phyloP scores from a whole-genome alignment of 35 echinoderm and acorn worm species.

The Eucidaris tribuloides region DNA sequence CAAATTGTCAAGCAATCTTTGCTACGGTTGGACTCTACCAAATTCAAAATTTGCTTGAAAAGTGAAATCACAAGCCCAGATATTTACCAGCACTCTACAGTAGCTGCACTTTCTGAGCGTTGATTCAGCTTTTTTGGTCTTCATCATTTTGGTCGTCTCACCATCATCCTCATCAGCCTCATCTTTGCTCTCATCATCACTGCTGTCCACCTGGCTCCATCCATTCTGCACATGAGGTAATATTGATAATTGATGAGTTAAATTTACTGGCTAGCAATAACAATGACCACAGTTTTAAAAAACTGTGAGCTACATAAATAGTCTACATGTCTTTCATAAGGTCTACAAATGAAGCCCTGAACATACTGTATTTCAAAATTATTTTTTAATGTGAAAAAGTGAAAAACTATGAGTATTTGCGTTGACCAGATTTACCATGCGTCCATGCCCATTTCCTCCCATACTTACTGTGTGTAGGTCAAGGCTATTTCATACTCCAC shows the following conservation, averaged over 20 bases:
- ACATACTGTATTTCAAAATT: neutral
- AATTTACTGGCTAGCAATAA: neutral
- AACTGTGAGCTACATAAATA: neutral
- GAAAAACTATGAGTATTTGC: too few relatives aligned
- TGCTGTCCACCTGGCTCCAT: conserved; percentile 3
- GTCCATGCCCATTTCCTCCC: too few relatives aligned
- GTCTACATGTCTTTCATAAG: neutral
- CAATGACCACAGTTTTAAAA: neutral
- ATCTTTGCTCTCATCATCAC: neutral
- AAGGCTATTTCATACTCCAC: too few relatives aligned
- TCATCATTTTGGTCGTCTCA: conserved; percentile 24
- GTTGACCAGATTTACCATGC: too few relatives aligned
- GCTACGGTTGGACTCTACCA: neutral
- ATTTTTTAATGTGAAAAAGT: too few relatives aligned
- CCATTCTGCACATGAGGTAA: neutral
- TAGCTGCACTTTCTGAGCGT: conserved; percentile 16
- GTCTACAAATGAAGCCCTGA: neutral
- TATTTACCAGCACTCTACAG: conserved; percentile 16
- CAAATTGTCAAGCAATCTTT: too few relatives aligned
- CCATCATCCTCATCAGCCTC: conserved; percentile 27
- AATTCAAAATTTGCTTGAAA: neutral
- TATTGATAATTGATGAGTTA: neutral
- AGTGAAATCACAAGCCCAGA: neutral
- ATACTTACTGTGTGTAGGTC: too few relatives aligned
- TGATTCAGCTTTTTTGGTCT: conserved; percentile 9